These are phyloP conservation scores for Teleogryllus occipitalis DNA, from an alignment of 1,140 invertebrate genomes.

Conservation along the genomic window DNA sequence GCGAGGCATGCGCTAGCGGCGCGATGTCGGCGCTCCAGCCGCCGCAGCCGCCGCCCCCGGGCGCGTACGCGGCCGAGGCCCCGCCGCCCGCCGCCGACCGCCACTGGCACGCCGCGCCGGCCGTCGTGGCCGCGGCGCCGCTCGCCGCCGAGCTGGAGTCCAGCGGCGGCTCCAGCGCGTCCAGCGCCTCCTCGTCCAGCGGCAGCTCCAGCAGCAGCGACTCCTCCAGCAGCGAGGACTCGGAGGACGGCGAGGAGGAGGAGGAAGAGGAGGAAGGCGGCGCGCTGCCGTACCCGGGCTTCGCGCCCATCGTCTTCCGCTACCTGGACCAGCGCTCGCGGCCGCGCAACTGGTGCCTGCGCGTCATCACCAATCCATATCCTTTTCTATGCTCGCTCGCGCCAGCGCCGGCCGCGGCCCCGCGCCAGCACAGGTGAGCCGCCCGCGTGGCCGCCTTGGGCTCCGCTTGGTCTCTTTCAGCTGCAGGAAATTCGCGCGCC, in stretches of 20 bases:
- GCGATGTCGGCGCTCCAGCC: slow-evolving; percentile 3
- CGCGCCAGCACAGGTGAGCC: not conserved
- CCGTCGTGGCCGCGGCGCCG: no score
- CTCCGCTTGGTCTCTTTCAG: no score
- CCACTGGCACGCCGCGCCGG: no score
- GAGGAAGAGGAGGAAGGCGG: slow-evolving; percentile 29
- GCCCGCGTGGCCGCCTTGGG: not conserved
- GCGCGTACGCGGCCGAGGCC: no score
- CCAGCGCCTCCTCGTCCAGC: slow-evolving; percentile 20
- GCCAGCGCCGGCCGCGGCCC: not conserved
- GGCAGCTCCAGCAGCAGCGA: slow-evolving; percentile 36
- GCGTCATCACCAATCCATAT: slow-evolving; percentile 97
- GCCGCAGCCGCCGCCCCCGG: not conserved
- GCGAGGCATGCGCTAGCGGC: no score
- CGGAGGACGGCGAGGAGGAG: slow-evolving; percentile 33
- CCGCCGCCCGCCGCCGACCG: no score
- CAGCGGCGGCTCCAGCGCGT: no score
- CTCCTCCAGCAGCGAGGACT: slow-evolving; percentile 26
- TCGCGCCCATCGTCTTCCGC: slow-evolving; percentile 68
- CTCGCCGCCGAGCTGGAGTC: no score
- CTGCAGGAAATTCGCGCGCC: no score
- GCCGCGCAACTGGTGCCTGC: slow-evolving; percentile 84
- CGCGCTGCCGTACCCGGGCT: slow-evolving; percentile 79
- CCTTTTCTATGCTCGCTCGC: slow-evolving; percentile 57
- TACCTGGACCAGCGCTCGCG: slow-evolving; percentile 79